phyloP scores from a whole-genome alignment of 2,113 vertebrate genomes.

The Hemichromis elongatus region DNA sequence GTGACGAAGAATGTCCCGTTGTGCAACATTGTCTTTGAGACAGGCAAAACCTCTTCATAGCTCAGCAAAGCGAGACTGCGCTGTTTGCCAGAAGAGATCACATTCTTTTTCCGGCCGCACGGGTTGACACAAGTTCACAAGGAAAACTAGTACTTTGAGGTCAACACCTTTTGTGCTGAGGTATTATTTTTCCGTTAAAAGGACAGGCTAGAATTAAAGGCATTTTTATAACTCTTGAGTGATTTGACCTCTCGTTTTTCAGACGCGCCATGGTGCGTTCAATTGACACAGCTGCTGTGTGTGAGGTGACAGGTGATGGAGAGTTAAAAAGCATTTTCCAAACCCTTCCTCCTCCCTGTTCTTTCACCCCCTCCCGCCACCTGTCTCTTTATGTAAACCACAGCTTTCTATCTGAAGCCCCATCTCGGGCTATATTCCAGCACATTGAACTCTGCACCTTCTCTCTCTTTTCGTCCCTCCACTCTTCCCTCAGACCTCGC shows the following conservation, averaged over 20 bases:
- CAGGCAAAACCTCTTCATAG: conserved; percentile 7
- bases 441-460: background rate
- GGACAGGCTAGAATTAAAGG: conserved; percentile 17
- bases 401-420: background rate
- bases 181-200: background rate
- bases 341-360: background rate
- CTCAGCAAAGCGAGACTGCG: background rate
- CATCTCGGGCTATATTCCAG: conserved; percentile 7
- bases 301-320: conserved; percentile 56
- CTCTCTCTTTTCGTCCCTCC: background rate
- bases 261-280: background rate
- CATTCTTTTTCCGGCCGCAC: background rate
- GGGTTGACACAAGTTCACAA: conserved; percentile 24
- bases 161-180: conserved; percentile 33
- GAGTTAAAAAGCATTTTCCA: conserved; percentile 53
- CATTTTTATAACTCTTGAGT: conserved; percentile 36
- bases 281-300: conserved; percentile 58
- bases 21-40: conserved; percentile 23
- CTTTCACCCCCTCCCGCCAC: conserved; percentile 16
- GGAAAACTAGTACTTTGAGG: conserved; percentile 21
- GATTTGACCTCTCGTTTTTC: conserved; percentile 45
- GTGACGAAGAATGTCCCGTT: conserved; percentile 29
- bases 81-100: conserved; percentile 32
- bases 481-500: background rate
- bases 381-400: conserved; percentile 41